phyloP scores from a whole-genome alignment of 1,140 invertebrate species.

The Cryptotermes secundus region DNA sequence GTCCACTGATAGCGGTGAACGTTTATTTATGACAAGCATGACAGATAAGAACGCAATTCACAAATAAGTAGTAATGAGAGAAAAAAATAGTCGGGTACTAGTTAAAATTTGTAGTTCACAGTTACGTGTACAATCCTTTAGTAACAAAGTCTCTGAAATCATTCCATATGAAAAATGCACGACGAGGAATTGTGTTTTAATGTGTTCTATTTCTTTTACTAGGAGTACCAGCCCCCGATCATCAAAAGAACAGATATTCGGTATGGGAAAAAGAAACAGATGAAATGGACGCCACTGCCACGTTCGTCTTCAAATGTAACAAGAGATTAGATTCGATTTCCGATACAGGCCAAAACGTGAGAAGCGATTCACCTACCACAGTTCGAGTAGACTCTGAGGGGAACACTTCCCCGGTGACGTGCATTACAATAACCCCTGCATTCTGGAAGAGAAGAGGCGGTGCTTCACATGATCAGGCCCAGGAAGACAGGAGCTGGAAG shows the following conservation, averaged over 20 bases:
- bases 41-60: too few relatives aligned
- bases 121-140: too few relatives aligned
- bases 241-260: not conserved
- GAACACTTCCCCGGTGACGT: slow-evolving; percentile 25
- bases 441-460: slow-evolving; percentile 22
- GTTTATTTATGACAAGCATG: too few relatives aligned
- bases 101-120: too few relatives aligned
- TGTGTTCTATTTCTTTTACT: too few relatives aligned
- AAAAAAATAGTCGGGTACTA: too few relatives aligned
- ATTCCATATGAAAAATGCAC: too few relatives aligned
- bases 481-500: not conserved
- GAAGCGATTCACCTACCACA: not conserved
- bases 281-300: slow-evolving; percentile 7
- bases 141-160: too few relatives aligned
- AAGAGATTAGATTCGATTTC: not conserved
- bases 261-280: not conserved
- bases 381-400: slow-evolving; percentile 38
- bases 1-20: too few relatives aligned
- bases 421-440: slow-evolving; percentile 32
- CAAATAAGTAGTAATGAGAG: too few relatives aligned
- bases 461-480: not conserved
- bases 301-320: not conserved
- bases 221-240: not conserved
- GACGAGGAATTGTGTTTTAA: too few relatives aligned
- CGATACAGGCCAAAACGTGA: not conserved